Conservation (phyloP, 2,888 invertebrate genomes). For the Sipha maydis region DNA sequence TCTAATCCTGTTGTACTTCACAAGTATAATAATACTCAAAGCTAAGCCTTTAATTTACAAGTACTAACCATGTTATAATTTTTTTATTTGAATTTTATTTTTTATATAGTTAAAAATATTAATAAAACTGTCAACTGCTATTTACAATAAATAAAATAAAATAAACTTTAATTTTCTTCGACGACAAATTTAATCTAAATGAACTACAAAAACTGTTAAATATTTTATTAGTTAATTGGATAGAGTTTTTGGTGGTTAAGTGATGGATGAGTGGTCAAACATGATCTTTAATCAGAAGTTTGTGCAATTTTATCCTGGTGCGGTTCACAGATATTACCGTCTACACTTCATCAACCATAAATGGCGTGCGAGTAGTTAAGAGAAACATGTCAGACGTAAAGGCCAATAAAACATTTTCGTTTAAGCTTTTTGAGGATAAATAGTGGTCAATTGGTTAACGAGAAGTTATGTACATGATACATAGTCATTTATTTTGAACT, state of each 20-base stretch:
- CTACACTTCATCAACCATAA: neutral
- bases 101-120: constrained; percentile 50
- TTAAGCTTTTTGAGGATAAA: neutral
- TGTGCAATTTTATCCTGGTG: neutral
- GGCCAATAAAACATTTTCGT: neutral
- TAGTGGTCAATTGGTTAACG: neutral
- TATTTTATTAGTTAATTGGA: constrained; percentile 6
- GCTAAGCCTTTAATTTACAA: too few species aligned
- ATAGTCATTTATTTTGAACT: neutral
- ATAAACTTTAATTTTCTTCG: neutral
- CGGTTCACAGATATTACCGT: neutral
- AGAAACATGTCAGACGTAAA: neutral
- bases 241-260: neutral
- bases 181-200: neutral
- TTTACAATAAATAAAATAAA: neutral
- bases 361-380: neutral
- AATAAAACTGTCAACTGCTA: neutral
- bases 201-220: neutral
- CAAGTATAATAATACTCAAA: too few species aligned
- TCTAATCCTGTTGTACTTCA: too few species aligned
- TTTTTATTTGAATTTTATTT: too few species aligned
- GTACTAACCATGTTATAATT: too few species aligned
- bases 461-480: neutral
- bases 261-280: neutral
- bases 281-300: neutral